Base-by-base conservation (phyloP, 2,113 vertebrate genomes). In the Rattus norvegicus region DNA sequence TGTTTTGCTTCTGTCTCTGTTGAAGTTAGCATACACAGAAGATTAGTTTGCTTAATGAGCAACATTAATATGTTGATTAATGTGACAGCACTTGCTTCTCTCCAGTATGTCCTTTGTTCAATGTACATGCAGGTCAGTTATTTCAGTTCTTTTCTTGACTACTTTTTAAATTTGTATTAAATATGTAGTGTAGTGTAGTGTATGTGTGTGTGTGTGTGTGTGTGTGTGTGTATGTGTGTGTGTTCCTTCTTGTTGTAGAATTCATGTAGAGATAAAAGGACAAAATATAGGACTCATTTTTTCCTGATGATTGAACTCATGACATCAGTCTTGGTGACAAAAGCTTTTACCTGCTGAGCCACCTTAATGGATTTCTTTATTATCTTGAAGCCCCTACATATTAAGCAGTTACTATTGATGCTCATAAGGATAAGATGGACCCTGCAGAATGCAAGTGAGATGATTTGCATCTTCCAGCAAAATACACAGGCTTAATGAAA, bases 31-130 rank as follows among this genome's bases (percentile, higher is more conserved):
- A 91, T 0, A 30, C 12, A 96, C n/a, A 67, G 63, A 95, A 61
- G 56, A 95, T 89, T 54, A 72, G 17, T 59, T 91, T 67, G 70
- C 79, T 95, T 95, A 95, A 94, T 2, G 28, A 94, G 39, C 17
- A 36, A 6, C 39, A 85, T 91, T 81, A 77, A 88, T 84, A 69
- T 39, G 56, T 5, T 69, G 30, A 93, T 28, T 73, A 79, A 96
- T 22, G 36, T 7, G 6, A 90, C 6, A 86, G 16, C 4, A 49
- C 9, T 91, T n/a, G 36, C 7, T 88, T 93, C 70, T 59, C 24
- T 33, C 61, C 26, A 47, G 16, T 0, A 54, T 16, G 36, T 47
- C 88, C 20, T 92, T 59, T 80, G 30, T 76, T 95, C 47, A 43
- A 19, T 19, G 90, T 75, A 63, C 39, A 54, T 19, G 36, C 47